Evolutionary conservation across 2,888 invertebrate species (phyloP).

Genomic region (Pandemis corylana): DNA sequence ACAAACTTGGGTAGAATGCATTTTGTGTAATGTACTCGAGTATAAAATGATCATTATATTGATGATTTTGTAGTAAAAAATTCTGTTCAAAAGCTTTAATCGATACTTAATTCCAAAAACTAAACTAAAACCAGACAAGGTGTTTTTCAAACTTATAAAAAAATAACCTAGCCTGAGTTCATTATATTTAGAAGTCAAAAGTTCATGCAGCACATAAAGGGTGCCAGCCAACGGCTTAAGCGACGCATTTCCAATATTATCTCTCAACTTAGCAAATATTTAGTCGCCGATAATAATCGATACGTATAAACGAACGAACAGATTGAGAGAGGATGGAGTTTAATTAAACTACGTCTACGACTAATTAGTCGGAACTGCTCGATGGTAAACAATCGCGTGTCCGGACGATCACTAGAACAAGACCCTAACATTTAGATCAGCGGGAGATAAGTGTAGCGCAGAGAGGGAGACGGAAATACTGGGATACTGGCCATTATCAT

Average conservation of each 20-base stretch:
- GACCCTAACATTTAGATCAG: constrained; percentile 74
- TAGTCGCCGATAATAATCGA: neutral
- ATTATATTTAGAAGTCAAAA: neutral
- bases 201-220: neutral
- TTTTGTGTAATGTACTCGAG: too few relatives aligned
- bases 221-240: neutral
- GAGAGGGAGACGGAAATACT: constrained; percentile 38
- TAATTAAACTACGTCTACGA: constrained; percentile 9
- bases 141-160: neutral
- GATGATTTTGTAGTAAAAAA: too few relatives aligned
- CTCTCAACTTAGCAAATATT: constrained; percentile 1
- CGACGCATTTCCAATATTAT: neutral
- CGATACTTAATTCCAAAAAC: neutral
- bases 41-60: too few relatives aligned
- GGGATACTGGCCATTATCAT: constrained; percentile 62
- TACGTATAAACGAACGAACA: constrained; percentile 10
- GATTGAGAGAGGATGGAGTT: constrained; percentile 11
- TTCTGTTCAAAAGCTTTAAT: neutral
- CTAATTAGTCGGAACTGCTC: constrained; percentile 26
- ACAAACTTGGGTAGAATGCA: too few relatives aligned
- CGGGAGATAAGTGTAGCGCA: constrained; percentile 67
- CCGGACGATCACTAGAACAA: constrained; percentile 64
- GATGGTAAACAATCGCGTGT: constrained; percentile 68
- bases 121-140: neutral
- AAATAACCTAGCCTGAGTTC: neutral